phyloP scores from a whole-genome alignment of 2,888 invertebrate species.

The Phalangium opilio region DNA sequence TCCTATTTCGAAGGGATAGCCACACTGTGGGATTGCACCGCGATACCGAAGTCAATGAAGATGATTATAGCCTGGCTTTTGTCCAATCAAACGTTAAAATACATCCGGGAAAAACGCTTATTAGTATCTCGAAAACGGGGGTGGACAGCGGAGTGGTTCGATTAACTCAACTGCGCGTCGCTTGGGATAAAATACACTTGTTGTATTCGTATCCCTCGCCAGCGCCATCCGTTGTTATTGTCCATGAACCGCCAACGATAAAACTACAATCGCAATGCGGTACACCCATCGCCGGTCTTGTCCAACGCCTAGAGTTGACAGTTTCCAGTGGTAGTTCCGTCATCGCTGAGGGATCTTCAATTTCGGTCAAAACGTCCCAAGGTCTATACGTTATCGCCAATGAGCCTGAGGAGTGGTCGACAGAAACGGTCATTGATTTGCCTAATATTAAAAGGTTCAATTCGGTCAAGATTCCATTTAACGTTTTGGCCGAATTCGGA shows the following conservation, averaged over 20 bases:
- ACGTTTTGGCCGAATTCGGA: slow-evolving; percentile 55
- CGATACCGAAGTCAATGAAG: slow-evolving; percentile 47
- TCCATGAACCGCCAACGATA: slow-evolving; percentile 10
- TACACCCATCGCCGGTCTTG: slow-evolving; percentile 63
- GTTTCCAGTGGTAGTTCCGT: slow-evolving; percentile 61
- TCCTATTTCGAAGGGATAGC: slow-evolving; percentile 33
- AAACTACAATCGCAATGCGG: slow-evolving; percentile 28
- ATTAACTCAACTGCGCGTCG: slow-evolving; percentile 15
- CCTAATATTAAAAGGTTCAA: slow-evolving; percentile 48
- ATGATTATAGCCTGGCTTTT: slow-evolving; percentile 48
- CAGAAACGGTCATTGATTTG: slow-evolving; percentile 26
- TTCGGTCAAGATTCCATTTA: slow-evolving; percentile 44
- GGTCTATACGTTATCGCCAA: slow-evolving; percentile 45
- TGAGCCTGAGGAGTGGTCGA: slow-evolving; percentile 4
- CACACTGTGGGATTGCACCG: slow-evolving; percentile 41
- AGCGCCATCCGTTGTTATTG: slow-evolving; percentile 11
- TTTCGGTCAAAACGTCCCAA: slow-evolving; percentile 49
- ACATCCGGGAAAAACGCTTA: slow-evolving; percentile 34
- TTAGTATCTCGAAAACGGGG: slow-evolving; percentile 32
- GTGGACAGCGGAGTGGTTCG: slow-evolving; percentile 7
- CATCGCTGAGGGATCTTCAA: slow-evolving; percentile 46
- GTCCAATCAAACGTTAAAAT: slow-evolving; percentile 29
- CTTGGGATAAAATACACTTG: slow-evolving; percentile 17
- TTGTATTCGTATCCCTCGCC: slow-evolving; percentile 9
- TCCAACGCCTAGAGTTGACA: slow-evolving; percentile 56